Evolutionary conservation across 2,113 vertebrate species (phyloP), one percentile per base, ranked within the genome.

Genomic region (Procavia capensis): DNA sequence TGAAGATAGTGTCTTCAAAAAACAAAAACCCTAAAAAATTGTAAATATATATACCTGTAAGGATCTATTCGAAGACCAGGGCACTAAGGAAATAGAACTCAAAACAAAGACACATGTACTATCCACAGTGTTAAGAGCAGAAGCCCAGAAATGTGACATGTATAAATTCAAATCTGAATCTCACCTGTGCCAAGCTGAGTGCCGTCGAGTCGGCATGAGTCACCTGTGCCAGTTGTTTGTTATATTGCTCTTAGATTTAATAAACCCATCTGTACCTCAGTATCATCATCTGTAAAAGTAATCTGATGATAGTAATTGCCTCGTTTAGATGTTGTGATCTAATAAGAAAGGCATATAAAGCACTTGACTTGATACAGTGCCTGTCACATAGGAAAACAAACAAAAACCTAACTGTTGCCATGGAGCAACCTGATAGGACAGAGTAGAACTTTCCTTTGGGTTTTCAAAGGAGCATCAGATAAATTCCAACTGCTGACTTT

Each of bases 251-350:
- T 91, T 24, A 25, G 74, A n/a, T 16, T 85, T 66, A 86, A 81
- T 82, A 81, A 89, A n/a, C 1, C 8, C 1, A 4, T 86, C n/a
- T 81, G 8, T 64, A 16, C 50, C 50, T 43, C 20, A 64, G 54
- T 17, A 66, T 88, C 17, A 31, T 85, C 54, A 81, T 89, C 57
- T 85, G 47, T 25, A 85, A 82, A 89, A 75, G 68, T 92, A 80
- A 68, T 6, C n/a, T 83, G 78, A 94, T 91, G 50, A 78, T 75
- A 82, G 22, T 43, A 83, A 82, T n/a, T 63, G 17, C 27, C 22
- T 91, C 27, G 88, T 87, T 81, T 94, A 17, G 43, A 63, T 85
- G 25, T 63, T 81, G 54, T 81, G 66, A 64, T 59, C 45, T 88
- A 61, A 76, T 68, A 41, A 85, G 25, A 82, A 95, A 95, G 43